Base-by-base conservation (phyloP, 2,888 invertebrate species). In the Ophion ellenae region DNA sequence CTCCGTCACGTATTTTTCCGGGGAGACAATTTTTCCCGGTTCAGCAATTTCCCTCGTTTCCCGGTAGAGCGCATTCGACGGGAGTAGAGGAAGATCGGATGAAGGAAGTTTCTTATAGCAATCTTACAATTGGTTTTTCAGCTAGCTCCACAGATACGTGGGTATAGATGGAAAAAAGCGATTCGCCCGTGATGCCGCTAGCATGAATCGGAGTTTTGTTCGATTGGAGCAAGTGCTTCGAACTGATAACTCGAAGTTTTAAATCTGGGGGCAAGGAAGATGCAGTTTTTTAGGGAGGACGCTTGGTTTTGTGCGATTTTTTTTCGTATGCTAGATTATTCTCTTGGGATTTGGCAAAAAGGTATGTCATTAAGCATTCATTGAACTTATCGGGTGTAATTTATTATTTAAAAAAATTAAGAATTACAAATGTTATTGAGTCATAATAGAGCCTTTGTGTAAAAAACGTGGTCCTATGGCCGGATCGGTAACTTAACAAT, bases 1-100 rank as follows among this genome's bases (percentile, higher is more conserved):
- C 53, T 73, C 47, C 69, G 59, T 83, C 83, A 66, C 85, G 83
- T 85, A 77, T 74, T 80, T 77, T 83, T 20, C 28, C 53, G n/a
- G 70, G 36, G 79, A 82, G 74, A 83, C 74, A 40, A 85, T 86
- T 84, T 70, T 81, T 85, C 64, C 64, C 74, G 64, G 63, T 83
- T 75, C 78, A 73, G 17, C 73, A 69, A 80, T 77, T 80, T 81
- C 64, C 17, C 81, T 74, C 63, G 32, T 66, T 69, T 81, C 73
- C 47, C 45, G 64, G 32, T 74, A 63, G 69, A 83, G 14, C 76
- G 80, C 74, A 66, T 66, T 67, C 69, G 32, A 76, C 69, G 45
- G 71, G 36, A 63, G 47, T 75, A 59, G 67, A 40, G n/a, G 28
- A 61, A 69, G 24, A 53, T 36, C n/a, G 10, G 36, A 76, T 59